These are phyloP conservation scores for Sebastiscus albofasciatus DNA, from an alignment of 2,797 vertebrate genomes.

Conservation along the genomic window DNA sequence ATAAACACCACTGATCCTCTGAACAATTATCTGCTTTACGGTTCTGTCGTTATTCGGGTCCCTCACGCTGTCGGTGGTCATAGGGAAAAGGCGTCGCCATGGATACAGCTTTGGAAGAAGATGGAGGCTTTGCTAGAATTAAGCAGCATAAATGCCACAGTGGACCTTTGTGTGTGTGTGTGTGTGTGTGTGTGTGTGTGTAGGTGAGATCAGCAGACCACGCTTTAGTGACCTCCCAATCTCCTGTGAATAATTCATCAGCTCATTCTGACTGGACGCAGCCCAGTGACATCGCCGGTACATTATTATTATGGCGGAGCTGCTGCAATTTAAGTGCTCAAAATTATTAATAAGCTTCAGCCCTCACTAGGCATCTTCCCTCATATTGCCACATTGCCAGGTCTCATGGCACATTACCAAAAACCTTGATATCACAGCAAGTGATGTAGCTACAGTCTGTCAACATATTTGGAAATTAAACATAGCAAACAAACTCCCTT, in stretches of 20 bases:
- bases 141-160: conserved; percentile 1
- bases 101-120: conserved; percentile 30
- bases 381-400: neutral
- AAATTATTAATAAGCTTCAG: conserved; percentile 53
- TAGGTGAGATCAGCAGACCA: conserved; percentile 45
- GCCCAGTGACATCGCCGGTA: conserved; percentile 44
- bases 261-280: conserved; percentile 66
- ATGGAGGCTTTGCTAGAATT: conserved; percentile 1
- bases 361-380: neutral
- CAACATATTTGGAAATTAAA: neutral
- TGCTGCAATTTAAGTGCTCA: conserved; percentile 28
- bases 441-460: neutral
- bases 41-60: neutral
- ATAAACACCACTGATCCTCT: neutral
- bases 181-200: neutral
- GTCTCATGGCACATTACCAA: neutral
- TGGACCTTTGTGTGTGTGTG: conserved; percentile 4
- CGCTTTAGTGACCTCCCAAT: conserved; percentile 70
- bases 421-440: neutral
- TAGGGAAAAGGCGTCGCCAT: conserved; percentile 37
- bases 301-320: conserved; percentile 47
- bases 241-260: conserved; percentile 78
- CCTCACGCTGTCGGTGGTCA: conserved; percentile 5
- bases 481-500: neutral
- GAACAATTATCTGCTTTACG: neutral